Percentiles rank a stretch among this genome's conserved stretches.
Evolutionary conservation across 2,797 vertebrate genomes (phyloP).

Genomic region (Oreonectes daqikongensis): DNA sequence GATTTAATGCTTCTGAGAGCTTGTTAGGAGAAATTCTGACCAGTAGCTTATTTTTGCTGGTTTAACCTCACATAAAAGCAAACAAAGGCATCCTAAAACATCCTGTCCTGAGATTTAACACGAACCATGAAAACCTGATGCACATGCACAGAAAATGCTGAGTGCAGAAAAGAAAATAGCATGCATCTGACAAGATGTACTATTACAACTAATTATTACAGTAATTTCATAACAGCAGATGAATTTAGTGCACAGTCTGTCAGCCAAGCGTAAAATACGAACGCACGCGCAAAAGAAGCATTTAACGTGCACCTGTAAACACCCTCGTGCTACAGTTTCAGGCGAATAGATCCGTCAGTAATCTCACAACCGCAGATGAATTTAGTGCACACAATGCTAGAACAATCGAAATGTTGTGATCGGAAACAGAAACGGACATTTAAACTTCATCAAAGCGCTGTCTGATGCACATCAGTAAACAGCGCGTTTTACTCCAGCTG

Average conservation of each 20-base stretch:
- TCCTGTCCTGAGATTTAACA: too few relatives aligned
- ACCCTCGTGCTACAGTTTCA: background rate
- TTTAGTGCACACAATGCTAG: background rate
- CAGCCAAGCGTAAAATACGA: background rate
- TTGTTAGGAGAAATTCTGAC: background rate
- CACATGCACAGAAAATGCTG: background rate
- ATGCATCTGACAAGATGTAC: background rate
- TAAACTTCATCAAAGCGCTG: constrained; percentile 64
- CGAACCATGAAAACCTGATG: background rate
- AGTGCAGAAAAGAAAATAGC: background rate
- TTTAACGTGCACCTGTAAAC: background rate
- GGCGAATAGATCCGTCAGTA: background rate
- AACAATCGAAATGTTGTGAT: constrained; percentile 45
- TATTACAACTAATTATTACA: too few relatives aligned
- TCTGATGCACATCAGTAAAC: constrained; percentile 57
- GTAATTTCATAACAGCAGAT: constrained; percentile 3
- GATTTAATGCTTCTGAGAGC: constrained; percentile 16
- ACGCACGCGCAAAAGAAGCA: too few relatives aligned
- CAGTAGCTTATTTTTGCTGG: background rate
- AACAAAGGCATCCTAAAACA: too few relatives aligned
- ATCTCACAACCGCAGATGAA: background rate
- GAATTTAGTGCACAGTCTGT: background rate
- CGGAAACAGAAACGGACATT: constrained; percentile 53
- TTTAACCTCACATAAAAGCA: too few relatives aligned
- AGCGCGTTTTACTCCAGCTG: constrained; percentile 54